Evolutionary conservation across 2,113 vertebrate species (phyloP).

Genomic region (Chaetura pelagica): DNA sequence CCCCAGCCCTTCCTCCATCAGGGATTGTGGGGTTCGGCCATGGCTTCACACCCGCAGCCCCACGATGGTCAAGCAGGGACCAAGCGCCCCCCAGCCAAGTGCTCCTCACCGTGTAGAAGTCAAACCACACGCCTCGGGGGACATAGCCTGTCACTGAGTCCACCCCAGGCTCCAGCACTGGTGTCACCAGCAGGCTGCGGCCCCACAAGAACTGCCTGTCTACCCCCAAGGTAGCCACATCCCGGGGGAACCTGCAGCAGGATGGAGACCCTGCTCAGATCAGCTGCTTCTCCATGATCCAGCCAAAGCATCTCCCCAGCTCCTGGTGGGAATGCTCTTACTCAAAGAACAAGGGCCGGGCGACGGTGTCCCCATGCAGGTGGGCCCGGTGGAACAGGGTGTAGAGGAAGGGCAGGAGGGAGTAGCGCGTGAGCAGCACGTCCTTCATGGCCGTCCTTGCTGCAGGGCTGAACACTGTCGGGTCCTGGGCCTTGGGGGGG

Average conservation of each 20-base stretch:
- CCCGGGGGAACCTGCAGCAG: slow-evolving; percentile 78
- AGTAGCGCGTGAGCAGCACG: slow-evolving; percentile 84
- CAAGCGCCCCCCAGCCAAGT: accelerated
- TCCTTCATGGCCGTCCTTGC: slow-evolving; percentile 83
- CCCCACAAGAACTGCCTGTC: slow-evolving; percentile 91
- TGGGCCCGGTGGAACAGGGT: slow-evolving; percentile 89
- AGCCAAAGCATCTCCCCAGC: background rate
- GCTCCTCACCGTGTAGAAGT: slow-evolving; percentile 85
- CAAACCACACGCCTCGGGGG: slow-evolving; percentile 85
- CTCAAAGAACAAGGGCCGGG: slow-evolving; percentile 87
- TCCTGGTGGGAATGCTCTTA: slow-evolving; percentile 24
- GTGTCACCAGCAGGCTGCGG: slow-evolving; percentile 83
- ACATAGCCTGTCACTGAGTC: slow-evolving; percentile 81
- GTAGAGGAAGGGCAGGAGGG: slow-evolving; percentile 88
- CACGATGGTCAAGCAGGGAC: accelerated
- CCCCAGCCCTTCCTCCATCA: background rate
- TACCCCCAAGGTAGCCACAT: slow-evolving; percentile 76
- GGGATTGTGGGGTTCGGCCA: background rate
- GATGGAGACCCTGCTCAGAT: accelerated
- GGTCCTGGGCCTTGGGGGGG: slow-evolving; percentile 83
- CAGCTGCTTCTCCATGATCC: accelerated
- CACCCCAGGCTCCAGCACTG: slow-evolving; percentile 80
- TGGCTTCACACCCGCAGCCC: background rate
- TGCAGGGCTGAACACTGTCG: slow-evolving; percentile 76
- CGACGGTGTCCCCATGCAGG: slow-evolving; percentile 81